Conservation (phyloP, 2,888 invertebrate genomes). For the Dromius quadrimaculatus region DNA sequence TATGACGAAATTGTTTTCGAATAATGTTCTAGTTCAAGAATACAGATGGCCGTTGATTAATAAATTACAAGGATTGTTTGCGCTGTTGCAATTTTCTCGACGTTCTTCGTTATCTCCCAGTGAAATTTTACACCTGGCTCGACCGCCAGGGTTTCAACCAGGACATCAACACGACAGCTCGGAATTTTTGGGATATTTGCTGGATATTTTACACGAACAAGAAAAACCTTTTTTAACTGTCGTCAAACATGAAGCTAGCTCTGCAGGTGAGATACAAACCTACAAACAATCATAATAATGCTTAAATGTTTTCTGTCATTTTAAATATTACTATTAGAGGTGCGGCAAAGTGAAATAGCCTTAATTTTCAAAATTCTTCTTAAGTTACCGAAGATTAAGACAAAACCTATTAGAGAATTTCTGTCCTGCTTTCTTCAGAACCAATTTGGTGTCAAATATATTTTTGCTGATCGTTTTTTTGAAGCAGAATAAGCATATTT, state of each 20-base stretch:
- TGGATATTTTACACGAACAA: constrained; percentile 82
- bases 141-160: constrained; percentile 81
- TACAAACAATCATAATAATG: no score
- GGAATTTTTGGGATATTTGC: constrained; percentile 82
- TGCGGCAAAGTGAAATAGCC: no score
- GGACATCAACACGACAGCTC: constrained; percentile 91
- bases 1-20: constrained; percentile 84
- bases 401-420: no score
- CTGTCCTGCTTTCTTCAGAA: no score
- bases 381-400: no score
- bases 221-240: constrained; percentile 65
- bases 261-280: no score
- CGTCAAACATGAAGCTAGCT: constrained; percentile 6
- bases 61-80: constrained; percentile 80
- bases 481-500: no score
- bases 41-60: constrained; percentile 70
- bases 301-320: no score
- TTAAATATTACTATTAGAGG: no score
- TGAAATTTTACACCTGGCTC: constrained; percentile 77
- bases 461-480: no score
- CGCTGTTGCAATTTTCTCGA: constrained; percentile 77
- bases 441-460: no score
- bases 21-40: constrained; percentile 73
- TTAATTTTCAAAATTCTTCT: no score
- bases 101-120: constrained; percentile 77